These are phyloP conservation scores for Tetramorium bicarinatum DNA, from an alignment of 2,888 invertebrate species.

Conservation along the genomic window DNA sequence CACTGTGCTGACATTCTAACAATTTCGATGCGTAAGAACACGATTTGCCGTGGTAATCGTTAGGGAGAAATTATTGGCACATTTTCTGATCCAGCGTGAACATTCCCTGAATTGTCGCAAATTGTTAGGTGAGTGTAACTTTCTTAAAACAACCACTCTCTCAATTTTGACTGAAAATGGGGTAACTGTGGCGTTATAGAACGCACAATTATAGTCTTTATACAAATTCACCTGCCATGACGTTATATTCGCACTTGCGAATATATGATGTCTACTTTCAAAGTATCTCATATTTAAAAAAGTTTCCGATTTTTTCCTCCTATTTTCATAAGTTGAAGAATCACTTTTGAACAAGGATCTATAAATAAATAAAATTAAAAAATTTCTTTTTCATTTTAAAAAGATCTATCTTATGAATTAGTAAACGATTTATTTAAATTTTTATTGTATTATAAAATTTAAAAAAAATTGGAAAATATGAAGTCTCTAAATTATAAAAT, in stretches of 20 bases:
- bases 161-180: slow-evolving; percentile 67
- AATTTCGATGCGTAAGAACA: slow-evolving; percentile 13
- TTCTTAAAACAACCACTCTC: slow-evolving; percentile 52
- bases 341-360: neutral
- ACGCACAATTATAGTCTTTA: neutral
- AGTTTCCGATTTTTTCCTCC: neutral
- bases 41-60: slow-evolving; percentile 9
- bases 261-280: slow-evolving; percentile 27
- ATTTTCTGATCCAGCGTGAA: slow-evolving; percentile 33
- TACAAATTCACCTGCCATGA: slow-evolving; percentile 18
- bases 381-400: neutral
- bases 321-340: neutral
- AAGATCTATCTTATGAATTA: neutral
- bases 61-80: slow-evolving; percentile 32
- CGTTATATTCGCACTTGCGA: slow-evolving; percentile 59
- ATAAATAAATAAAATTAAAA: too few relatives aligned
- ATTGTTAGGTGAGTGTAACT: slow-evolving; percentile 54
- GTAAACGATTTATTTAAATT: neutral
- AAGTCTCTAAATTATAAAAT: neutral
- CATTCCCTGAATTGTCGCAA: slow-evolving; percentile 29
- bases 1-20: neutral
- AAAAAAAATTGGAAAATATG: neutral
- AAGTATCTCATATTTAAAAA: neutral
- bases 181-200: slow-evolving; percentile 42
- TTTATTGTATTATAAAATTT: neutral